A percentile compares a stretch with the other conserved stretches of the same genome.
phyloP scores from a whole-genome alignment of 1,140 invertebrate species.

The Aporrectodea caliginosa region DNA sequence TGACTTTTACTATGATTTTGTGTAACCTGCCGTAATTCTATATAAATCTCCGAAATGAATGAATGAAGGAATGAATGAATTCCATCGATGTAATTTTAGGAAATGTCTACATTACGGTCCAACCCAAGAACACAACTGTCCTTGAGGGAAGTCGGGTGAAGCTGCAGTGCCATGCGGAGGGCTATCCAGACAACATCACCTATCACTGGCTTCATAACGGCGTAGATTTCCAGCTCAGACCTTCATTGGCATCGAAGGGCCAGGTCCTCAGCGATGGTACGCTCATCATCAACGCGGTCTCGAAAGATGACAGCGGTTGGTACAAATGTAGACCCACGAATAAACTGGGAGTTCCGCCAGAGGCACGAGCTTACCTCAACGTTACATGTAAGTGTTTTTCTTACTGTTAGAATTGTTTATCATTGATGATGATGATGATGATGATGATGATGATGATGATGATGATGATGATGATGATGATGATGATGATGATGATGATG shows the following conservation, averaged over 20 bases:
- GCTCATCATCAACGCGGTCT: conserved; percentile 43
- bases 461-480: conserved; percentile 16
- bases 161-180: conserved; percentile 91
- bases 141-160: conserved; percentile 87
- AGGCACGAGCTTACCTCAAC: conserved; percentile 88
- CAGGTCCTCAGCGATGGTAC: conserved; percentile 57
- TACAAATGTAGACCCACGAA: conserved; percentile 94
- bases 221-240: conserved; percentile 60
- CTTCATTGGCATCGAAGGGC: conserved; percentile 64
- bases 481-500: neutral
- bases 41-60: too few relatives aligned
- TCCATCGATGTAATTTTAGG: too few relatives aligned
- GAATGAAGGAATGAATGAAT: too few relatives aligned
- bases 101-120: conserved; percentile 77
- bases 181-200: conserved; percentile 88
- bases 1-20: too few relatives aligned
- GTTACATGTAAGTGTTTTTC: conserved; percentile 74
- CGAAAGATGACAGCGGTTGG: conserved; percentile 74
- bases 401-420: too few relatives aligned
- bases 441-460: conserved; percentile 20
- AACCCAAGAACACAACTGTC: conserved; percentile 91
- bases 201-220: conserved; percentile 61
- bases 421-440: conserved; percentile 1
- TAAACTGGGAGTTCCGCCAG: conserved; percentile 90
- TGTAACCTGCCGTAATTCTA: too few relatives aligned